Base-by-base conservation (phyloP, 2,797 vertebrate species). In the Chelonia mydas region DNA sequence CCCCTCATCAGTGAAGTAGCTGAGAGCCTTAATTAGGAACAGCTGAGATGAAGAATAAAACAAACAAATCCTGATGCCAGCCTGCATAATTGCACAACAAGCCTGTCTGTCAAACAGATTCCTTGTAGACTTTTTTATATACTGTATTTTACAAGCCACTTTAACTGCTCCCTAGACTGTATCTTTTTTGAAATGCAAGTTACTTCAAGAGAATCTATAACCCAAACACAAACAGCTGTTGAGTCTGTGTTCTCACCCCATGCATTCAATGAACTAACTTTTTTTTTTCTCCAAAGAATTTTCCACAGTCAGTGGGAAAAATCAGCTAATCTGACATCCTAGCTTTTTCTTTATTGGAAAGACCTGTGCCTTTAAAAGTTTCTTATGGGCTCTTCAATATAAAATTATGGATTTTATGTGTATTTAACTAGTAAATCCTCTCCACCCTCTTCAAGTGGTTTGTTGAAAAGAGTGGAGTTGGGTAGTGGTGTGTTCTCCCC, bases 21-120 rank as follows among this genome's bases (percentile, higher is more conserved):
- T 76, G 54, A 87, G 45, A 2, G n/a, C 33, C 90, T 95, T 97
- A 97, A 95, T 96, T 90, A 97, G 93, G 83, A 74, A 17, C 94
- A 98, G 68, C 78, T 95, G 96, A 97, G 97, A 97, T 91, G 92
- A 96, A 95, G 95, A 97, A 96, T 72, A 96, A 94, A 98, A 96
- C 83, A 53, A 94, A 97, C 41, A 78, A 96, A 89, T 90, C 85
- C 92, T 88, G 53, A 86, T 97, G 92, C 89, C 89, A 91, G 90
- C 96, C 41, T 41, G 55, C 61, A 10, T 84, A 94, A 85, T 33
- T 90, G 45, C 78, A 51, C 57, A 95, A 27, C 45, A 9, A 96
- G 59, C 54, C 86, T 96, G 86, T 91, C 90, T 88, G 47, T 96
- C 91, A 95, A 96, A 89, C 79, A 59, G 89, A 90, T 95, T 96